phyloP scores from a whole-genome alignment of 2,888 invertebrate species.

The Trissolcus brochymenae region DNA sequence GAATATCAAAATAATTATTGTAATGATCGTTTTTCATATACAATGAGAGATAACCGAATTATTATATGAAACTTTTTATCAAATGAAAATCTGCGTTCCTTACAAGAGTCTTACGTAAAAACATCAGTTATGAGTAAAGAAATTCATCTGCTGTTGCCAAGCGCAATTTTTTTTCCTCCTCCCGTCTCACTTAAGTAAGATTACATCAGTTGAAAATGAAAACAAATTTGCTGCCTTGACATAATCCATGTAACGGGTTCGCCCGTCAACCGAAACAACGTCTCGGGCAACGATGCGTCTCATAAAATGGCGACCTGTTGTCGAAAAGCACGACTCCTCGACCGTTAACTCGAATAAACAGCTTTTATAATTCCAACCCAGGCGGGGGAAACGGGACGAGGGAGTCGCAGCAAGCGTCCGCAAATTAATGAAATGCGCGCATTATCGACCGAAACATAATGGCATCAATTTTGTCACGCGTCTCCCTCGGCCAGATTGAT shows the following conservation, averaged over 20 bases:
- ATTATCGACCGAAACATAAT: slow-evolving; percentile 18
- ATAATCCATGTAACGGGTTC: not conserved
- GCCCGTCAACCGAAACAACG: slow-evolving; percentile 2
- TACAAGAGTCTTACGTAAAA: too few species aligned
- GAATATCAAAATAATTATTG: too few species aligned
- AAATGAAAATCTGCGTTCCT: too few species aligned
- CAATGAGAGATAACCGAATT: too few species aligned
- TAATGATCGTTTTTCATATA: too few species aligned
- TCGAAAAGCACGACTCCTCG: slow-evolving; percentile 1
- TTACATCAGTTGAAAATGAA: too few species aligned
- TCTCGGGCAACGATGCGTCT: not conserved
- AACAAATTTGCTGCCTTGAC: not conserved
- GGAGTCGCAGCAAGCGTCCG: not conserved
- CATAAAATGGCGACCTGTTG: not conserved
- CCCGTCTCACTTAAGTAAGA: too few species aligned
- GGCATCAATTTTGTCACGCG: slow-evolving; percentile 20
- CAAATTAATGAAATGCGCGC: slow-evolving; percentile 22
- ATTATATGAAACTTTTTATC: too few species aligned
- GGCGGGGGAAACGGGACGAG: not conserved
- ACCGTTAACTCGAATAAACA: slow-evolving; percentile 16
- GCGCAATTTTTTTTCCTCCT: not conserved
- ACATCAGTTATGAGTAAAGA: too few species aligned
- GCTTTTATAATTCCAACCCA: slow-evolving; percentile 8
- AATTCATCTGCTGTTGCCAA: not conserved
- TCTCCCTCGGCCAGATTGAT: not conserved